A percentile compares a stretch with the other conserved stretches of the same genome.
phyloP scores from a whole-genome alignment of 1,140 invertebrate species.

The Lordiphosa clarofinis region DNA sequence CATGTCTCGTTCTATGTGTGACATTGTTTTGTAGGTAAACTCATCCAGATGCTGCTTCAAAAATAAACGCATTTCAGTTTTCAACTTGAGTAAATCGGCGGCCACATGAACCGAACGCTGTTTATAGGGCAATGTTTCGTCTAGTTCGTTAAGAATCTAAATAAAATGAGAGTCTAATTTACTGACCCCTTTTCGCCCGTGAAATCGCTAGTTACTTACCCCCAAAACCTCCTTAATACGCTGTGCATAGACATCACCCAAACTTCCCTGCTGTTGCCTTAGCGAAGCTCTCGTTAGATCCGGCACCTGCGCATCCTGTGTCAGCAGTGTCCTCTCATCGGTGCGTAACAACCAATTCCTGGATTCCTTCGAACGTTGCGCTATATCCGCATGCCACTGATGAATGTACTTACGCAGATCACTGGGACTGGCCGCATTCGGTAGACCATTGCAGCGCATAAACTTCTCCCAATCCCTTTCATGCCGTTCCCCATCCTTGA shows the following conservation, averaged over 20 bases:
- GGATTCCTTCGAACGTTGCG: constrained; percentile 79
- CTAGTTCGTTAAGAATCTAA: constrained; percentile 72
- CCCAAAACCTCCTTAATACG: constrained; percentile 80
- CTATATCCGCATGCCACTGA: constrained; percentile 81
- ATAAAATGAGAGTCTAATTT: neutral
- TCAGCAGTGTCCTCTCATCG: constrained; percentile 74
- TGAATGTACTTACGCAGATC: constrained; percentile 84
- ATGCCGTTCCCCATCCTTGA: constrained; percentile 56
- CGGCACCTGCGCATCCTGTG: constrained; percentile 62
- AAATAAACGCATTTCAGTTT: constrained; percentile 68
- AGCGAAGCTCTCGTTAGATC: constrained; percentile 65
- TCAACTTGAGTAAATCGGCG: constrained; percentile 56
- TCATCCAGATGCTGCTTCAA: constrained; percentile 73
- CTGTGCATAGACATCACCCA: constrained; percentile 72
- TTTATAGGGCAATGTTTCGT: constrained; percentile 56
- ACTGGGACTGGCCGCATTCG: constrained; percentile 81
- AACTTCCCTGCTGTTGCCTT: constrained; percentile 61
- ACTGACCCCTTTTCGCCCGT: too few relatives aligned
- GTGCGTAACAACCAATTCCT: constrained; percentile 78
- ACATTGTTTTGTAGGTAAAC: constrained; percentile 78
- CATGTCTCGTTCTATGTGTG: constrained; percentile 78
- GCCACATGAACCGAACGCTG: constrained; percentile 40
- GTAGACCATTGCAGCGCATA: constrained; percentile 84
- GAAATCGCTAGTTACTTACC: constrained; percentile 35
- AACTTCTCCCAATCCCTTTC: constrained; percentile 82